Evolutionary conservation across 2,888 invertebrate species (phyloP), one percentile per base, ranked within the genome.

Genomic region (Meliscaeva auricollis): DNA sequence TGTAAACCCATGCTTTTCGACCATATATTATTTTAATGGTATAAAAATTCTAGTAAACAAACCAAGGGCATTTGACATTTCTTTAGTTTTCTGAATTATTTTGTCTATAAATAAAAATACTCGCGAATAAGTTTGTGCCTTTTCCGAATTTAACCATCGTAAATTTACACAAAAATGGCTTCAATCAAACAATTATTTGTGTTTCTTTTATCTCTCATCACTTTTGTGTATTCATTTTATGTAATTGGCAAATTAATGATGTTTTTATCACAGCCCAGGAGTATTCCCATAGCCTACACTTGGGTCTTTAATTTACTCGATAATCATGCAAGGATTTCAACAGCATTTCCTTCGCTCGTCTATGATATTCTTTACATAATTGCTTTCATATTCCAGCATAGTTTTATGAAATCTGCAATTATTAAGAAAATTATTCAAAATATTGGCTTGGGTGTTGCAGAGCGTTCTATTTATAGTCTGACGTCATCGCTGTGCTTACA

Each of bases 321-420:
- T 77, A 91, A 91, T 52, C 89, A 88, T 64, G 90, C 91, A 0
- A 89, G 90, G 1, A 62, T 92, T 84, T 89, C 91, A 88, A 91
- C 92, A 60, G 89, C 92, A 20, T 92, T 91, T 89, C 89, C 92
- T 2, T 90, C 93, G 11, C 89, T 92, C 56, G 90, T 93, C 0
- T 89, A 91, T 20, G 92, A 95, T 87, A 93, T 93, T 46, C 89
- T 91, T 9, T 92, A 94, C 22, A 81, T 94, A 44, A 92, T 93
- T 79, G 87, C 91, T 7, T 95, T 95, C 88, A 93, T 94, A 77
- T 89, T 94, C 4, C 94, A 94, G 89, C 95, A 95, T 88, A 93
- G 94, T 22, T 88, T 93, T 38, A 93, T 94, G 92, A 93, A 94
- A 72, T 92, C 92, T 58, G 90, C 90, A 1, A 79, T 90, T 35